Percentiles rank a stretch among this genome's conserved stretches.
phyloP scores from a whole-genome alignment of 2,113 vertebrate species.

The Saccopteryx bilineata region DNA sequence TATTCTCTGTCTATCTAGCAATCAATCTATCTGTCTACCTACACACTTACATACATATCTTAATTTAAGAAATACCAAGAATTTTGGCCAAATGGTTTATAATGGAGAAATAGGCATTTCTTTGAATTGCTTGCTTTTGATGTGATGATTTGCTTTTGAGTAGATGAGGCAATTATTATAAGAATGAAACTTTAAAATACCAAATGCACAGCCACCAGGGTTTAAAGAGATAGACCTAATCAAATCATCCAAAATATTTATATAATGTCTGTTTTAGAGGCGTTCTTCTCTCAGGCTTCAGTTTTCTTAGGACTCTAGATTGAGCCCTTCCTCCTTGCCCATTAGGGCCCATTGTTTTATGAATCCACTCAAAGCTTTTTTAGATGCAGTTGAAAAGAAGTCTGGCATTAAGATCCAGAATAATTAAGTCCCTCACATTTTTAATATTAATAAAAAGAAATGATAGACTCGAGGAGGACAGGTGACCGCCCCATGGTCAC shows the following conservation, averaged over 20 bases:
- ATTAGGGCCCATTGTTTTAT: neutral
- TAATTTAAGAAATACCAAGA: neutral
- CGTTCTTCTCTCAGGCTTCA: neutral
- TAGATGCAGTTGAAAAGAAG: neutral
- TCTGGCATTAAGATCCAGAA: neutral
- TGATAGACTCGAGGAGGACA: neutral
- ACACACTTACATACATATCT: neutral
- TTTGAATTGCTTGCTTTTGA: constrained; percentile 33
- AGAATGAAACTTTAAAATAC: neutral
- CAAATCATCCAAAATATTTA: constrained; percentile 11
- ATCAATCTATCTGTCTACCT: neutral
- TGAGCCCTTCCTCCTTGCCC: neutral
- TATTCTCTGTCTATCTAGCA: neutral
- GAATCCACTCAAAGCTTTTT: neutral
- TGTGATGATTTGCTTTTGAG: constrained; percentile 25
- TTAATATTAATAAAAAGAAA: neutral
- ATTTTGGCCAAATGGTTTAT: neutral
- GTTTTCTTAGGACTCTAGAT: neutral
- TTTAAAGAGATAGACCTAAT: neutral
- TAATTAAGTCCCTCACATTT: neutral
- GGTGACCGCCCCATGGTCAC: neutral
- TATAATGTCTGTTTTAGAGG: neutral
- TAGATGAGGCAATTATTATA: neutral
- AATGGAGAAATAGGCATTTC: neutral
- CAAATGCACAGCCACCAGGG: neutral